phyloP scores from a whole-genome alignment of 2,797 vertebrate species.

The Glyptemys insculpta region DNA sequence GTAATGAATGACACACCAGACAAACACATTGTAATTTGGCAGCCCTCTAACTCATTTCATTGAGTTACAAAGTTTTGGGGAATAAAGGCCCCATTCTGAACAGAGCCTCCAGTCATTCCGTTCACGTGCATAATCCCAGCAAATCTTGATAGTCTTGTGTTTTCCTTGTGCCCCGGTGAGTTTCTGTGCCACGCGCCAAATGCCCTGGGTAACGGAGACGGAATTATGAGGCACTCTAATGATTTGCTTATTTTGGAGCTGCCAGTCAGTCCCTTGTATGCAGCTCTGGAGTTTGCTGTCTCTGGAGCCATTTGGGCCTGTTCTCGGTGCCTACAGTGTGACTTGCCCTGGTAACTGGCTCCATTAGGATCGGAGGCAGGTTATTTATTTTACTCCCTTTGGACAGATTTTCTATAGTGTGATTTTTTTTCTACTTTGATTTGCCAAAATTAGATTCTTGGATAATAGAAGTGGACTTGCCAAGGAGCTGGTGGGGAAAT shows the following conservation, averaged over 20 bases:
- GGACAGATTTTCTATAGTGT: not conserved
- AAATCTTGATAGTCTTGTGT: not conserved
- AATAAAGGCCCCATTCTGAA: constrained; percentile 1
- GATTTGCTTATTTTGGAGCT: not conserved
- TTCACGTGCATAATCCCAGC: not conserved
- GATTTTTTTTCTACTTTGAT: constrained; percentile 2
- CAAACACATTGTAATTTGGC: not conserved
- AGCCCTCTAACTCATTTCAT: constrained; percentile 16
- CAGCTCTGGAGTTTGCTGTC: not conserved
- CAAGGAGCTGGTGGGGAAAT: constrained; percentile 16
- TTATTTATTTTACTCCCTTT: not conserved
- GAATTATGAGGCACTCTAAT: not conserved
- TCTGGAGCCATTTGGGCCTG: not conserved
- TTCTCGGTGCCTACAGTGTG: not conserved
- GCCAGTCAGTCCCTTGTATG: not conserved
- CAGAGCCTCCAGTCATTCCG: not conserved
- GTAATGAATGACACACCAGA: constrained; percentile 18
- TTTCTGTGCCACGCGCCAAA: not conserved
- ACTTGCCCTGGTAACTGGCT: not conserved
- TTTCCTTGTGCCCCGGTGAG: not conserved
- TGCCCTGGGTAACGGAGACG: not conserved
- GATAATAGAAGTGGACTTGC: not conserved
- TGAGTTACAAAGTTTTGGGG: constrained; percentile 13
- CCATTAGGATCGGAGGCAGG: not conserved
- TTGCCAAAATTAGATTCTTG: not conserved